phyloP scores from a whole-genome alignment of 1,140 invertebrate genomes.

The Macrocentrus cingulum region DNA sequence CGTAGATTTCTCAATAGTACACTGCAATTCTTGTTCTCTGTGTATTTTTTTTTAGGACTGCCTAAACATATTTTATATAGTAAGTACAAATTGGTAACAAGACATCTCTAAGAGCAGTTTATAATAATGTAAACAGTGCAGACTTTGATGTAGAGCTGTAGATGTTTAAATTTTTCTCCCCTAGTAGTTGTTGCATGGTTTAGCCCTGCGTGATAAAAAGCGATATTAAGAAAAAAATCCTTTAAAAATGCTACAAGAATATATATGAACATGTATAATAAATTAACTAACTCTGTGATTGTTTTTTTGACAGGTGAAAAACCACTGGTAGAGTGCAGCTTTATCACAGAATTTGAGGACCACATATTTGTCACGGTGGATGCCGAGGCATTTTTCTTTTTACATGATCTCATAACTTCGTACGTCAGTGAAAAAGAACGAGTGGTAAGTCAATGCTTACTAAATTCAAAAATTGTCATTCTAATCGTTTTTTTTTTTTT shows the following conservation, averaged over 20 bases:
- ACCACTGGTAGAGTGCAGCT: slow-evolving; percentile 91
- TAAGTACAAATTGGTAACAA: slow-evolving; percentile 40
- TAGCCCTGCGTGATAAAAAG: too few species aligned
- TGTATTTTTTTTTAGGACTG: slow-evolving; percentile 56
- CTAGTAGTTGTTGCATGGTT: slow-evolving; percentile 9
- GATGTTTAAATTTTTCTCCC: background rate
- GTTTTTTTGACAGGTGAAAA: slow-evolving; percentile 67
- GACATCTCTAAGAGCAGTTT: slow-evolving; percentile 3
- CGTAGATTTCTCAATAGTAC: slow-evolving; percentile 23
- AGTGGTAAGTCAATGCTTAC: slow-evolving; percentile 64
- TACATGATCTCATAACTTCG: slow-evolving; percentile 94
- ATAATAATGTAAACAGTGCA: background rate
- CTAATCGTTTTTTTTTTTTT: background rate
- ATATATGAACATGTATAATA: too few species aligned
- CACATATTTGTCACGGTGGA: slow-evolving; percentile 98
- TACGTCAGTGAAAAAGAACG: slow-evolving; percentile 91
- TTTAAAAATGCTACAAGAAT: background rate
- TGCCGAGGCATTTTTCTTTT: slow-evolving; percentile 95
- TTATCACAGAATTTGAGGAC: slow-evolving; percentile 97
- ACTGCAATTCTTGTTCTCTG: slow-evolving; percentile 40
- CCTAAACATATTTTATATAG: slow-evolving; percentile 56
- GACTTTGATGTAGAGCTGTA: background rate
- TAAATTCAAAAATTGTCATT: slow-evolving; percentile 9
- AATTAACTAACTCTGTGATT: too few species aligned
- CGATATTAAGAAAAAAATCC: too few species aligned